Base-by-base conservation (phyloP, 2,113 vertebrate species). In the Pterophyllum scalare region DNA sequence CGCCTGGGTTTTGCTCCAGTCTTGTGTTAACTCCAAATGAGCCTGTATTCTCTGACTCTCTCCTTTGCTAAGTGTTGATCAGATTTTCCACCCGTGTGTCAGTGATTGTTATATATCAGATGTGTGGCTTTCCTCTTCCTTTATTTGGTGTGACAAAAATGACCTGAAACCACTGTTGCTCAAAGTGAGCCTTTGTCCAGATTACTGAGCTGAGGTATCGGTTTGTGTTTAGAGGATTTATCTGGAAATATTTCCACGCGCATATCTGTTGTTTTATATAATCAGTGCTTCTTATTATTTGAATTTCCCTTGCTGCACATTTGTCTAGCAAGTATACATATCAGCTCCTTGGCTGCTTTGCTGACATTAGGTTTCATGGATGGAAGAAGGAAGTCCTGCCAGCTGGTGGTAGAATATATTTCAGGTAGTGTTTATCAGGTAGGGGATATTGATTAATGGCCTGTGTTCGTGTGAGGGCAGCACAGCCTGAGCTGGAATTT, bases 361-460 rank as follows among this genome's bases (percentile, higher is more conserved):
- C 15, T 65, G 59, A 79, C 56, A 79, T 46, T 13, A 79, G 61
- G 14, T 24, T 62, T 65, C 75, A 83, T 75, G 33, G 72, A 58
- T 15, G 40, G 19, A 65, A 80, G 62, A 43, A 33, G 52, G 22
- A 65, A 83, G 11, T 14, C 75, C 59, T 93, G 93, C 64, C 54
- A 62, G 58, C 59, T 90, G 43, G 87, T 92, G 75, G 77, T 85
- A 38, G 91, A 86, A 87, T 86, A 54, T 52, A 56, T 90, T 38
- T 87, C 91, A 59, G 88, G 85, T 60, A 87, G 59, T 67, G 59
- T 94, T 62, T 92, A 91, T 80, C 92, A 79, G 57, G 81, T 85
- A 17, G 89, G 89, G 54, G 85, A 93, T 77, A 78, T 82, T 88
- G 33, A 91, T 94, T 31, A 91, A 91, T 38, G 89, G 88, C 20